Evolutionary conservation across 30 jellyfish, hydroid and myxozoan genomes (phyloP).

Genomic region (Hydractinia symbiolongicarpus): DNA sequence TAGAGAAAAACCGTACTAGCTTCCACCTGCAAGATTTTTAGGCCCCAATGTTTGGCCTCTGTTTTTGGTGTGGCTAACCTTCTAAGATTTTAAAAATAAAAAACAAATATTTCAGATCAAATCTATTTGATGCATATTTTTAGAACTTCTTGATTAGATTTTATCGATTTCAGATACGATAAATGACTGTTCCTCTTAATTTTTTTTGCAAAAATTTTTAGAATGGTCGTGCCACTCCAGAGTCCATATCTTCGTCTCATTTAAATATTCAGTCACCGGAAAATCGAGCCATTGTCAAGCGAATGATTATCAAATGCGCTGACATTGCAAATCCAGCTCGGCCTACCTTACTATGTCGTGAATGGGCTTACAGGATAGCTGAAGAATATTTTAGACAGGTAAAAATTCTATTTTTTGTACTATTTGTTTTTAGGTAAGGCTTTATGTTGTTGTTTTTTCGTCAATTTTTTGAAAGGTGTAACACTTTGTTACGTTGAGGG

Average conservation of each 20-base stretch:
- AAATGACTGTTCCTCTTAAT: too few relatives aligned
- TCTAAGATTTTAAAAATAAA: too few relatives aligned
- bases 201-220: not conserved
- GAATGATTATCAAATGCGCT: constrained; percentile 94
- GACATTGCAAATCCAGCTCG: constrained; percentile 98
- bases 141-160: too few relatives aligned
- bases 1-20: not conserved
- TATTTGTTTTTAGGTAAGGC: not conserved
- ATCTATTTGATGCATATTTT: too few relatives aligned
- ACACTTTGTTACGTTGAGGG: too few relatives aligned
- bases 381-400: constrained; percentile 93
- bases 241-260: constrained; percentile 66
- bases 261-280: constrained; percentile 81
- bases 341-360: constrained; percentile 66
- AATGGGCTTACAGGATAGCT: constrained; percentile 93
- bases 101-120: too few relatives aligned
- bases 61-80: too few relatives aligned
- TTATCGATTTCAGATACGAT: too few relatives aligned
- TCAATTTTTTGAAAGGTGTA: too few relatives aligned
- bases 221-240: constrained; percentile 98
- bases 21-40: too few relatives aligned
- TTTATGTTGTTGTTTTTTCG: too few relatives aligned
- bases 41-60: too few relatives aligned
- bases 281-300: constrained; percentile 62
- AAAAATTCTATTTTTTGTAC: not conserved